A percentile compares a stretch with the other conserved stretches of the same genome.
phyloP scores from a whole-genome alignment of 2,113 vertebrate species.

The Thalassarche chlororhynchos region DNA sequence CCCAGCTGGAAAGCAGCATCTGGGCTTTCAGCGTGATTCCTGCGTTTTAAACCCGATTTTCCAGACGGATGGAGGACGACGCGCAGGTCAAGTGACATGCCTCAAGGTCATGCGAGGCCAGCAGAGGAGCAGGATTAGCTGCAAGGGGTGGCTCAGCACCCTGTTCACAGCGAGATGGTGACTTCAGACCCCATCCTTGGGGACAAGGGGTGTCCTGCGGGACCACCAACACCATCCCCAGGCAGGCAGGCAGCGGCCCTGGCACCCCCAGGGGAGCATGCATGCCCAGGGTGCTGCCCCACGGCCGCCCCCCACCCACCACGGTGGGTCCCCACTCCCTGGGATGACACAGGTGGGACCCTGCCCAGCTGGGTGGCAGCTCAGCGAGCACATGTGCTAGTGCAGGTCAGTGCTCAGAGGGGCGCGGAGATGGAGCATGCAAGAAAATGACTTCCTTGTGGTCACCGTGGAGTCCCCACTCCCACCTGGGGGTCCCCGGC shows the following conservation, averaged over 20 bases:
- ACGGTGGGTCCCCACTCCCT: not conserved
- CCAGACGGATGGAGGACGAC: constrained; percentile 37
- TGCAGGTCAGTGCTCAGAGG: not conserved
- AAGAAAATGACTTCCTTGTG: not conserved
- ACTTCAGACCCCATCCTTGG: rapidly evolving
- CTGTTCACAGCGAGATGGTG: rapidly evolving
- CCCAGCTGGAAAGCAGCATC: constrained; percentile 52
- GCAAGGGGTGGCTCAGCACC: not conserved
- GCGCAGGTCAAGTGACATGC: constrained; percentile 27
- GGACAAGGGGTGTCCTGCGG: not conserved
- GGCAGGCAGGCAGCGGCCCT: not conserved
- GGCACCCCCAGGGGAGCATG: not conserved
- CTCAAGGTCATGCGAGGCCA: constrained; percentile 27
- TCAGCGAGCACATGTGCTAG: rapidly evolving
- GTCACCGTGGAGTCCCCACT: not conserved
- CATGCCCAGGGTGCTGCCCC: not conserved
- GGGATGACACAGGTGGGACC: not conserved
- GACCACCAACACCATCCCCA: not conserved
- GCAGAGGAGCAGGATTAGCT: not conserved
- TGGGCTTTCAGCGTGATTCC: not conserved
- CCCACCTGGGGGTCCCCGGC: not conserved
- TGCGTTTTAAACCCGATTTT: constrained; percentile 50
- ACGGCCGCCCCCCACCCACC: not conserved
- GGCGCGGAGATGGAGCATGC: rapidly evolving
- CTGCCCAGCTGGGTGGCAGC: not conserved